phyloP scores from a whole-genome alignment of 2,113 vertebrate genomes.

The Catagonus wagneri region DNA sequence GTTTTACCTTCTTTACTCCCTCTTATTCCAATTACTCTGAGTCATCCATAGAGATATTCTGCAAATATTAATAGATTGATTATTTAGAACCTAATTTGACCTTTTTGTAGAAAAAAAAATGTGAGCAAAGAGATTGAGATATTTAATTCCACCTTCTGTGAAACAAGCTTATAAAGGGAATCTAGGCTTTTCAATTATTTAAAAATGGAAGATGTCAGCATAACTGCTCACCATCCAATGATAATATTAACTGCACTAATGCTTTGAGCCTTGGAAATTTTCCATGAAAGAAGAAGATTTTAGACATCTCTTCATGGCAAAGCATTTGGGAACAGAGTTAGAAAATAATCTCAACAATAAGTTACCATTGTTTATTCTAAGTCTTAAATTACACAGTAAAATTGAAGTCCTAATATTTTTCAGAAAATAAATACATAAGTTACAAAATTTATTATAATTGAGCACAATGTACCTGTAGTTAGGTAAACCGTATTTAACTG shows the following conservation, averaged over 20 bases:
- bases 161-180: background rate
- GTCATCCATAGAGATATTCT: background rate
- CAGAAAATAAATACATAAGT: background rate
- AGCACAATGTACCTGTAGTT: background rate
- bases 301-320: background rate
- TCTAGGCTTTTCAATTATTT: background rate
- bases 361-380: background rate
- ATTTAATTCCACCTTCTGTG: background rate
- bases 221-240: background rate
- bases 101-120: background rate
- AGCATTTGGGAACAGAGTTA: background rate
- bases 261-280: background rate
- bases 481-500: background rate
- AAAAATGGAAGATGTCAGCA: background rate
- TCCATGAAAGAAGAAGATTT: slow-evolving; percentile 1
- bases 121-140: background rate
- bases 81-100: background rate
- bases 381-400: background rate
- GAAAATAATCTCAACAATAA: background rate
- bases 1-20: background rate
- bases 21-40: background rate
- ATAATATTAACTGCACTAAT: background rate
- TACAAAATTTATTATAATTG: background rate
- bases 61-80: background rate
- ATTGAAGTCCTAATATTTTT: background rate